Evolutionary conservation across 2,113 vertebrate species (phyloP).

Genomic region (Scatophagus argus): DNA sequence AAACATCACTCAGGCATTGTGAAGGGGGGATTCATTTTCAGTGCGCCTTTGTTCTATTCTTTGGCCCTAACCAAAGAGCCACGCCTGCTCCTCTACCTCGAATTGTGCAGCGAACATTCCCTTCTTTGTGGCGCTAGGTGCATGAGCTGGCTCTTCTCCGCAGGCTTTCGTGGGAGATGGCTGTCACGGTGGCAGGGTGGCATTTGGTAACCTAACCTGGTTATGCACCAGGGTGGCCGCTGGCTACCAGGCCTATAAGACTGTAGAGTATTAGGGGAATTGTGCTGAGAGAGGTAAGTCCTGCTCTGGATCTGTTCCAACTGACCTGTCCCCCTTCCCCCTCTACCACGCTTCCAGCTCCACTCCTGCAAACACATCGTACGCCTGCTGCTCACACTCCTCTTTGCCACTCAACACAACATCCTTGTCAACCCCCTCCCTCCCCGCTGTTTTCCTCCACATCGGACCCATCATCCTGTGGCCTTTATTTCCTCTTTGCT

Average conservation of each 20-base stretch:
- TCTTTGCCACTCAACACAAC: conserved; percentile 56
- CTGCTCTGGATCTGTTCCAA: conserved; percentile 57
- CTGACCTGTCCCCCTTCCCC: conserved; percentile 53
- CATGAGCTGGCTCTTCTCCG: conserved; percentile 93
- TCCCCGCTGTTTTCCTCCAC: conserved; percentile 56
- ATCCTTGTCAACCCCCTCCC: conserved; percentile 39
- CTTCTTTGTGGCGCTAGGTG: conserved; percentile 92
- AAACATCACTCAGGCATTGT: conserved; percentile 92
- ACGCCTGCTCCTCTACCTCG: conserved; percentile 92
- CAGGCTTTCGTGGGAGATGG: conserved; percentile 92
- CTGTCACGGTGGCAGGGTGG: conserved; percentile 91
- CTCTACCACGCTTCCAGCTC: conserved; percentile 34
- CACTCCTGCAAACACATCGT: conserved; percentile 47
- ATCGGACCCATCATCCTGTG: conserved; percentile 70
- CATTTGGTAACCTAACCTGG: conserved; percentile 87
- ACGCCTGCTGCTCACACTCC: conserved; percentile 52
- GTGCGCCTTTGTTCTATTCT: conserved; percentile 93
- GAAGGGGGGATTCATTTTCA: conserved; percentile 93
- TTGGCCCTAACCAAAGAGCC: conserved; percentile 91
- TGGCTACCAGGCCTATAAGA: conserved; percentile 83
- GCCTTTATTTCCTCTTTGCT: conserved; percentile 80
- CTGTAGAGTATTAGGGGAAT: conserved; percentile 79
- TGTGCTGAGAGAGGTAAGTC: conserved; percentile 50
- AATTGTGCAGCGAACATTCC: conserved; percentile 89
- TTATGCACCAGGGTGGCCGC: conserved; percentile 86